Evolutionary conservation across 2,113 vertebrate species (phyloP).

Genomic region (Neoarius graeffei): DNA sequence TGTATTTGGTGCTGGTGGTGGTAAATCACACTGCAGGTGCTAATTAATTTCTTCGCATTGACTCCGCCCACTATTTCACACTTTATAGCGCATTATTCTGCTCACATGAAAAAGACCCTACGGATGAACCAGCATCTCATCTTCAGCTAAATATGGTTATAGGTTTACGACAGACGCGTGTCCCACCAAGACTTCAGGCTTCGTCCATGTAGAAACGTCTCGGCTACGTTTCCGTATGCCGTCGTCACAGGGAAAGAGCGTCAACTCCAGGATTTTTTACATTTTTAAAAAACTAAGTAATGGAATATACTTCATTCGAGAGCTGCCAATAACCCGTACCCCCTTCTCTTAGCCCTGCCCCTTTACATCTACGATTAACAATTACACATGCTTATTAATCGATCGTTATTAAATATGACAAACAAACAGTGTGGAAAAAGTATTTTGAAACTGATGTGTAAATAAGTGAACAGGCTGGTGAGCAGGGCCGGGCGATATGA

Average conservation of each 20-base stretch:
- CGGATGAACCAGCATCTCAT: not conserved
- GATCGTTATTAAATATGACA: not conserved
- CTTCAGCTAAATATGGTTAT: not conserved
- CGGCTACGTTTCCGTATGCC: no score
- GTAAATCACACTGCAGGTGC: not conserved
- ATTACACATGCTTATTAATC: not conserved
- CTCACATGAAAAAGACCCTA: not conserved
- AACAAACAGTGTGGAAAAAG: not conserved
- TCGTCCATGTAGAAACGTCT: no score
- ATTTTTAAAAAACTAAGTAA: no score
- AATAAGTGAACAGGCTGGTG: not conserved
- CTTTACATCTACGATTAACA: not conserved
- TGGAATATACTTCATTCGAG: no score
- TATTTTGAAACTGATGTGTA: not conserved
- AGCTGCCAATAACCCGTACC: no score
- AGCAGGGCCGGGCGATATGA: no score
- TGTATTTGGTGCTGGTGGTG: constrained; percentile 4
- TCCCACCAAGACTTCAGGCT: no score
- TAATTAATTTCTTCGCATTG: not conserved
- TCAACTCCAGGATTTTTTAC: no score
- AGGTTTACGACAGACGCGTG: no score
- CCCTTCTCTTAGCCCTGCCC: not conserved
- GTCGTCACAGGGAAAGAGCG: no score
- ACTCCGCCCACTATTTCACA: not conserved
- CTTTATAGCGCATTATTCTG: not conserved